Conservation (phyloP, 1,140 invertebrate genomes). For the Hormaphis cornu region DNA sequence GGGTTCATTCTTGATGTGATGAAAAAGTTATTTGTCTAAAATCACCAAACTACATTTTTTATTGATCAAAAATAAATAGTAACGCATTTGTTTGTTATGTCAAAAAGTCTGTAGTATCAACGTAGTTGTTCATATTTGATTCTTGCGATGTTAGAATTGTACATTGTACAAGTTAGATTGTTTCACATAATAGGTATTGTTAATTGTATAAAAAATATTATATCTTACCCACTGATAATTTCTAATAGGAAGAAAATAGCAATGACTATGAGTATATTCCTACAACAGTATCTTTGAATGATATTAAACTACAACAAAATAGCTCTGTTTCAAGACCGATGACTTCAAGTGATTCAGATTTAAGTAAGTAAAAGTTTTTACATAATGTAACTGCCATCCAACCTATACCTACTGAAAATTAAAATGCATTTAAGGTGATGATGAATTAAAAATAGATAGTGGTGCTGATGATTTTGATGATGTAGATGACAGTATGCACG, state of each 20-base stretch:
- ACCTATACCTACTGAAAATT: neutral
- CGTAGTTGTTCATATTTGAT: too few species aligned
- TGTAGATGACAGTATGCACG: neutral
- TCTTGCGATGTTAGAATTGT: too few species aligned
- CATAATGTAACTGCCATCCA: neutral
- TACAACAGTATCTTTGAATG: neutral
- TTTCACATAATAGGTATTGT: neutral
- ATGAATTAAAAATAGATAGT: slow-evolving; percentile 8
- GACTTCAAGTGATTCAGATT: slow-evolving; percentile 2
- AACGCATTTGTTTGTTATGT: too few species aligned
- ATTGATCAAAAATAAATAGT: too few species aligned
- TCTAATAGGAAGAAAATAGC: neutral
- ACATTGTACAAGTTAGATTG: too few species aligned
- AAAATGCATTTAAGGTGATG: neutral
- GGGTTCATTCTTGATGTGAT: too few species aligned
- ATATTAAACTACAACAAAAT: neutral
- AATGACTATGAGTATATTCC: slow-evolving; percentile 2
- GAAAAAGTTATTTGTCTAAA: too few species aligned
- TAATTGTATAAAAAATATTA: too few species aligned
- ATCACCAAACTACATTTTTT: too few species aligned
- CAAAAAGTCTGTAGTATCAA: too few species aligned
- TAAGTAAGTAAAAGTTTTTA: neutral
- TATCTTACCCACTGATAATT: too few species aligned
- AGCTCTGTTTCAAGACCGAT: neutral
- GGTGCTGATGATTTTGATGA: neutral